These are phyloP conservation scores for Drosophila triauraria DNA, from an alignment of 1,140 invertebrate species.

Conservation along the genomic window DNA sequence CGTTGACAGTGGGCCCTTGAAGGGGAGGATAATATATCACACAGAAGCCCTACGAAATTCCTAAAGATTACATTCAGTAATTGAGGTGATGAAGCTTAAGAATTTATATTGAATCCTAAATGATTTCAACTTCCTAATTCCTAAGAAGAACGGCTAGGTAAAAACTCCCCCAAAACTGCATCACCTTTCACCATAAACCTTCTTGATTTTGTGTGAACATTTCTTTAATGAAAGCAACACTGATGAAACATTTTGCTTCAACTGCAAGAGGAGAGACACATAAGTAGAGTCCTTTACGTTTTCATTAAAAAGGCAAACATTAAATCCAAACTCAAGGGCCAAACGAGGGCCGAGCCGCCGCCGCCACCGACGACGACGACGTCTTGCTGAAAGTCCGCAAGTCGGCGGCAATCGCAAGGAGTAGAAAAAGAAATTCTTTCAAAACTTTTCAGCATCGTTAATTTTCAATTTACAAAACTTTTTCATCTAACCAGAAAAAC, in stretches of 20 bases:
- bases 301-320: conserved; percentile 65
- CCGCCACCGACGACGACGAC: background rate
- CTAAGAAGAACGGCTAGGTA: too few relatives aligned
- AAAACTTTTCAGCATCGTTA: conserved; percentile 78
- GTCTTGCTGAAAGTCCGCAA: conserved; percentile 56
- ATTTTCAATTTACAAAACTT: conserved; percentile 79
- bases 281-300: conserved; percentile 45
- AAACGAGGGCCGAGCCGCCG: conserved; percentile 10
- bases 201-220: conserved; percentile 6
- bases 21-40: background rate
- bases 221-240: background rate
- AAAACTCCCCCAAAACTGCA: background rate
- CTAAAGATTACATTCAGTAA: too few relatives aligned
- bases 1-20: conserved; percentile 1
- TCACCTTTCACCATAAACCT: background rate
- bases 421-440: conserved; percentile 62
- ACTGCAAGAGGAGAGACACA: conserved; percentile 22
- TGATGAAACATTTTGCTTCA: conserved; percentile 20
- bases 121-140: too few relatives aligned
- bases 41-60: too few relatives aligned
- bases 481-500: conserved; percentile 68
- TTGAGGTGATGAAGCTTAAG: too few relatives aligned
- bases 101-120: too few relatives aligned
- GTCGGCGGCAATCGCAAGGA: conserved; percentile 32
- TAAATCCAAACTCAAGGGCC: conserved; percentile 45